Evolutionary conservation across 2,888 invertebrate species (phyloP), one percentile per base, ranked within the genome.

Genomic region (Bellardia pandia): DNA sequence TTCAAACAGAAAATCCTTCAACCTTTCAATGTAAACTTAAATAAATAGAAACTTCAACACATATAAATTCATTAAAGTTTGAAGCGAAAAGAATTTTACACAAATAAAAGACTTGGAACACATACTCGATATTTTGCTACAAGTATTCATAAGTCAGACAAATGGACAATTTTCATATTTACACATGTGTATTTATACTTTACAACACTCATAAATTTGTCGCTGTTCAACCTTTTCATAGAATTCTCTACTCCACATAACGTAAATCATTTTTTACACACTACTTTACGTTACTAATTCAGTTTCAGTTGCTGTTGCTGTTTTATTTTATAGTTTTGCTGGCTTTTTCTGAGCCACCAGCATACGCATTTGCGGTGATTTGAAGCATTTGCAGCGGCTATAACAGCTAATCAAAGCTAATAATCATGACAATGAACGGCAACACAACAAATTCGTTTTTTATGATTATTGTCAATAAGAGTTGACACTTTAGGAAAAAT

Each of bases 401-500:
- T 86, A 74, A 56, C 81, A 42, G 85, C 87, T 78, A 87, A 85
- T 87, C 84, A 87, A 85, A 85, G 85, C 81, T 78, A 87, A 87
- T 87, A 87, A 78, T 87, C 77, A 87, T 87, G 87, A 85, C 87
- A 87, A 87, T 87, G 85, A 87, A 69, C 66, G 77, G 48, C 48
- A 86, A 64, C 74, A 74, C 78, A 87, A 87, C 85, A 87, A 87
- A 87, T 87, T 87, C 85, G 56, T 81, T 87, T 85, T 81, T 87
- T 87, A 85, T 78, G 87, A 87, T 87, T 85, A 85, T 87, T 81
- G 85, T 75, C 87, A 87, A 78, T 85, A 87, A 64, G 51, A 85
- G 81, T 85, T 85, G 87, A 81, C 87, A 87, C 87, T 87, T 87
- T 16, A 87, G 81, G 87, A 87, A 87, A 83, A 84, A 78, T 80